A percentile compares a stretch with the other conserved stretches of the same genome.
These are phyloP conservation scores for Ylistrum balloti DNA, from an alignment of 1,140 invertebrate species.

Conservation along the genomic window DNA sequence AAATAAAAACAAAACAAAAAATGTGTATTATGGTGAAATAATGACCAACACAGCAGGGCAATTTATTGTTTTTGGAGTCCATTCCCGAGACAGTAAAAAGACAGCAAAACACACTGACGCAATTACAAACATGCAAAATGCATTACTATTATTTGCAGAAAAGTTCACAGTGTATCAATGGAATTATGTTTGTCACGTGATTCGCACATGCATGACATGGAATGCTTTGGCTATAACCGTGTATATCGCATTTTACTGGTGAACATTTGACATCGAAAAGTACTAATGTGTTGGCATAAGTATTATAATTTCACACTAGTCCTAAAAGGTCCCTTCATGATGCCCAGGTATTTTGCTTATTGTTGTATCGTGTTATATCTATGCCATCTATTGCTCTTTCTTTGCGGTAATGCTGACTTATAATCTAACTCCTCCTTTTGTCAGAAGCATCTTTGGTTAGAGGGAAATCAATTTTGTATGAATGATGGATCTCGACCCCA, in stretches of 20 bases:
- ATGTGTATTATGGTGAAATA: not conserved
- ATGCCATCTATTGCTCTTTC: no score
- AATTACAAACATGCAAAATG: not conserved
- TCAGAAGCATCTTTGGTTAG: no score
- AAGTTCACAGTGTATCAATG: not conserved
- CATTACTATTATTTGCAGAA: not conserved
- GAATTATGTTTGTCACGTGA: not conserved
- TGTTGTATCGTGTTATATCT: no score
- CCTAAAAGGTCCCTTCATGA: no score
- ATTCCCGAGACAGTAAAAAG: not conserved
- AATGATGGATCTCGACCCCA: no score
- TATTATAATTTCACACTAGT: no score
- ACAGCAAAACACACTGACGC: not conserved
- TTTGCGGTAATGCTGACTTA: no score
- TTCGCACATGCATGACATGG: not conserved
- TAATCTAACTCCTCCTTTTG: no score
- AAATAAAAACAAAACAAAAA: not conserved
- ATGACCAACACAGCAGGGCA: not conserved
- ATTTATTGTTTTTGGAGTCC: not conserved
- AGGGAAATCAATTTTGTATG: no score
- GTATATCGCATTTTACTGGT: not conserved
- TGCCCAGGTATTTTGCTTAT: no score
- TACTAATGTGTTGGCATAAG: no score
- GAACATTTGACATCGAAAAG: no score
- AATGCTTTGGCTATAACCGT: not conserved